Evolutionary conservation across 2,888 invertebrate species (phyloP), one percentile per base, ranked within the genome.

Genomic region (Smittia aterrima): DNA sequence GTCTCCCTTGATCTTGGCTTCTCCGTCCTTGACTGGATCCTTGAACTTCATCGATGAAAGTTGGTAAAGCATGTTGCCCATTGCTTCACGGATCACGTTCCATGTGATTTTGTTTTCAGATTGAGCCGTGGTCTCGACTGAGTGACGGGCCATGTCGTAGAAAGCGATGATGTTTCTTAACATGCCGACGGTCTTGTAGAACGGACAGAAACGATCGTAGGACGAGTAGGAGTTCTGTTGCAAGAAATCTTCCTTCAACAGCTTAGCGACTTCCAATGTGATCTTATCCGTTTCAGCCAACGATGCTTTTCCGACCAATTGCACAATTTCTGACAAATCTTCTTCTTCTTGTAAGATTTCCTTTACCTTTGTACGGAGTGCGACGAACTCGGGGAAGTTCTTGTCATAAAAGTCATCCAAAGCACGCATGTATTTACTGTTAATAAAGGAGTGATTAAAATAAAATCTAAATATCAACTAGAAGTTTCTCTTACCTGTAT

Each of bases 111-210:
- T 98, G 87, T 98, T 97, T 84, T 99, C 99, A 58, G 95, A 95
- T 85, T 98, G 98, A 74, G 98, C 96, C 27, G 99, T 99, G 76
- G 95, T 91, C 85, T 99, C 98, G 1, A 99, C 98, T 0, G 98
- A 94, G 83, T 98, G 98, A 76, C 96, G 90, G 40, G 99, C 91
- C 92, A 98, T 91, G 84, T 99, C 99, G 85, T 98, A 99, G 86
- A 99, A 96, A 74, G 94, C 87, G 81, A 99, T 97, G 85, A 99
- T 97, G 87, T 99, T 99, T 83, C 89, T 91, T 81, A 99, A 84
- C 98, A 99, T 99, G 78, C 97, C 98, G 75, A 96, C 96, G 16
- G 98, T 98, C 87, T 99, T 99, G 88, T 98, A 99, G 89, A 99
- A 99, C 80, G 99, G 99, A 82, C 99, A 99, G 89, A 96, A 98